Base-by-base conservation (phyloP, 1,140 invertebrate species). In the Aphis craccivora region DNA sequence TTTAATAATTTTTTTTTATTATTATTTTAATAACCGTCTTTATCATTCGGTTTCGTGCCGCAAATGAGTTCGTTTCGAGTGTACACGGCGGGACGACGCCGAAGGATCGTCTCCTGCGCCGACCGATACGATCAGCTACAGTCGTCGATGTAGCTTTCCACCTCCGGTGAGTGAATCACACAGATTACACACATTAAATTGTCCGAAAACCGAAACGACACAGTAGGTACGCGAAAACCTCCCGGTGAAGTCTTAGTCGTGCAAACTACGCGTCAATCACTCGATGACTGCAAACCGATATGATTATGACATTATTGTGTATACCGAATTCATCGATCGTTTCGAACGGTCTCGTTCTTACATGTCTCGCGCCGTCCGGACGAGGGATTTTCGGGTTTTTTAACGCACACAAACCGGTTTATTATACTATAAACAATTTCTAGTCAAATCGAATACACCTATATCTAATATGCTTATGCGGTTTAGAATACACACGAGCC, bases 361-460 rank as follows among this genome's bases (percentile, higher is more conserved):
- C 8, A 4, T 45, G 37, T 40, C 37, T 40, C 37, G 37, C 40
- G 14, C 9, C 84, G 84, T 7, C 43, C 23, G 43, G n/a, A 23
- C 20, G 83, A 84, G 83, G 83, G 83, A 84, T 84, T 84, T 84
- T 84, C 37, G 83, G 40, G 2, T 35, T 83, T 84, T 84, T 84
- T 40, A 43, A 84, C 83, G 40, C 83, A 14, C 37, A 11, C 83
- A 84, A 84, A 84, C 83, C 83, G 83, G 83, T 84, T 84, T 84
- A 84, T 84, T 43, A 40, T 40, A 25, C 37, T 25, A 43, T 84
- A 43, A 84, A 84, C 40, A 84, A 43, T 84, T 84, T 84, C 83
- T 43, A 40, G 83, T 84, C 37, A 84, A 84, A 84, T 84, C 83
- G 37, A 43, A 43, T 84, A 76, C 30, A 76, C 60, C 83, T 43